Evolutionary conservation across 2,797 vertebrate genomes (phyloP).

Genomic region (Gadopsis marmoratus): DNA sequence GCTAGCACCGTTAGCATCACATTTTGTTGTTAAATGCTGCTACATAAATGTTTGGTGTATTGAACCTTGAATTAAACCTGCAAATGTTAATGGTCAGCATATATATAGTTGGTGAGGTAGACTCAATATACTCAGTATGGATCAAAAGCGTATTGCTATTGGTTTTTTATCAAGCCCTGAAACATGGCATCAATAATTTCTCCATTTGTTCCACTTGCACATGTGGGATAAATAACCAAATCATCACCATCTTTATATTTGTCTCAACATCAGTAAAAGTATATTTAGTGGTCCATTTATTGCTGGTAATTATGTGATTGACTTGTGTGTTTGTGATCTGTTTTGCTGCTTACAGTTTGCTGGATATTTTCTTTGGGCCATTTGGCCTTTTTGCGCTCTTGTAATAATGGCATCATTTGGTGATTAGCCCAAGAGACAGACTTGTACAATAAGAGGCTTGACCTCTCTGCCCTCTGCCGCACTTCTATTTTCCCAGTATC

Average conservation of each 20-base stretch:
- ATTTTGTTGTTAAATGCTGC: neutral
- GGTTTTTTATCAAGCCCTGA: neutral
- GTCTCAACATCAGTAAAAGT: neutral
- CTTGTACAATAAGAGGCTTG: conserved; percentile 21
- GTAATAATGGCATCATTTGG: conserved; percentile 38
- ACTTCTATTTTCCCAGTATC: neutral
- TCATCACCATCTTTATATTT: neutral
- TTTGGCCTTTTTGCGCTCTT: conserved; percentile 25
- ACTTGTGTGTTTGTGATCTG: neutral
- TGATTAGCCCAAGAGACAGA: conserved; percentile 34
- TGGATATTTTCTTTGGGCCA: neutral
- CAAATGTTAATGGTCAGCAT: too few relatives aligned
- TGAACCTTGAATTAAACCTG: neutral
- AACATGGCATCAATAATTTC: neutral
- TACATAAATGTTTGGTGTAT: neutral
- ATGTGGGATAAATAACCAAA: neutral
- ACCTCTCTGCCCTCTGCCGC: conserved; percentile 26
- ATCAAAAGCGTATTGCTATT: neutral
- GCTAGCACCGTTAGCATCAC: neutral
- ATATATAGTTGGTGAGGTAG: neutral
- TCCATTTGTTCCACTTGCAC: neutral
- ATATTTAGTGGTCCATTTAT: neutral
- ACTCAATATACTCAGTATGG: neutral
- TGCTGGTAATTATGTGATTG: neutral
- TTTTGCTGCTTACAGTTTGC: neutral